Evolutionary conservation across 2,888 invertebrate genomes (phyloP).

Genomic region (Scelioninae gen. 1): DNA sequence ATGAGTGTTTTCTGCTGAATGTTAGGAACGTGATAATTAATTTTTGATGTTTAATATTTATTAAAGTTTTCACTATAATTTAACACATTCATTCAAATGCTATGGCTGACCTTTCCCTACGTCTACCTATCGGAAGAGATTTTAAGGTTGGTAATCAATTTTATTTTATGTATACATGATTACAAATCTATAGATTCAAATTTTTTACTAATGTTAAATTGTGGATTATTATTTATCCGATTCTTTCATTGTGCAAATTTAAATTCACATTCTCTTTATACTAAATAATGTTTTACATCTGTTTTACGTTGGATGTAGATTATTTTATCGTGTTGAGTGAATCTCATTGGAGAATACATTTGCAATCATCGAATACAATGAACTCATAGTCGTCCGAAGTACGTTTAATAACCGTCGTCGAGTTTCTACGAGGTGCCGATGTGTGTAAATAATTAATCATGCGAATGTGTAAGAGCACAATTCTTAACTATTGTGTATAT

Average conservation of each 20-base stretch:
- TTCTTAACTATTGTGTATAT: conserved; percentile 58
- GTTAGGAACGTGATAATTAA: not conserved
- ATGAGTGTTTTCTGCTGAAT: not conserved
- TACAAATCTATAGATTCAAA: not conserved
- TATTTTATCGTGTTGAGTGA: not conserved
- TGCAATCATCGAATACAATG: conserved; percentile 16
- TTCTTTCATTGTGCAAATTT: not conserved
- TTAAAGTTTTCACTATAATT: conserved; percentile 35
- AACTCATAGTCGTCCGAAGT: conserved; percentile 42
- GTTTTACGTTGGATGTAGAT: not conserved
- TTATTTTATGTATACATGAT: conserved; percentile 14
- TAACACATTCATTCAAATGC: conserved; percentile 9
- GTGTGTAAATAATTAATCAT: conserved; percentile 48
- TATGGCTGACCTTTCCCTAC: conserved; percentile 11
- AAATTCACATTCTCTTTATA: not conserved
- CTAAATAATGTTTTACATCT: not conserved
- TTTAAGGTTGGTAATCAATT: conserved; percentile 45
- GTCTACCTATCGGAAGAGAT: not conserved
- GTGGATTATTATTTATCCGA: too few species aligned
- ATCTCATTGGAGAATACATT: conserved; percentile 43
- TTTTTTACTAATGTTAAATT: not conserved
- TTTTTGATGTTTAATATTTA: conserved; percentile 53
- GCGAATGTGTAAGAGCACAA: conserved; percentile 60
- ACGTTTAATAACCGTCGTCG: conserved; percentile 45
- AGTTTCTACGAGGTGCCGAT: conserved; percentile 59